Evolutionary conservation across 2,797 vertebrate genomes (phyloP).

Genomic region (Melanogrammus aeglefinus): DNA sequence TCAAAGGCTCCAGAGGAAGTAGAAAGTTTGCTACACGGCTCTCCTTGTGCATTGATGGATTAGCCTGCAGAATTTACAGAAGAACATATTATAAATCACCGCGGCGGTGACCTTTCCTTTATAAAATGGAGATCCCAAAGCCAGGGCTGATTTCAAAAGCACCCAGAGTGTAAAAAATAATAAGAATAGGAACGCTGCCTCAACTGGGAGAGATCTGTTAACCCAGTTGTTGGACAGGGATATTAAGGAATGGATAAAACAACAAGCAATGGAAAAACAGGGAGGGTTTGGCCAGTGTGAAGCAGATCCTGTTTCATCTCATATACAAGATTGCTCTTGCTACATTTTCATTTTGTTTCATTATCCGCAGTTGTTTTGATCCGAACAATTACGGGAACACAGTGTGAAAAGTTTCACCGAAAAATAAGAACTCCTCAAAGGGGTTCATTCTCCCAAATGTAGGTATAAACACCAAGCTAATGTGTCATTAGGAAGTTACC

Average conservation of each 20-base stretch:
- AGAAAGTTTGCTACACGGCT: slow-evolving; percentile 53
- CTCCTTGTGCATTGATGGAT: slow-evolving; percentile 59
- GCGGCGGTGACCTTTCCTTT: slow-evolving; percentile 63
- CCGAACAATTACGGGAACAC: not conserved
- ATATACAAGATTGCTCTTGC: slow-evolving; percentile 33
- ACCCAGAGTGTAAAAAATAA: slow-evolving; percentile 34
- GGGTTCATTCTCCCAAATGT: not conserved
- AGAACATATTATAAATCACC: slow-evolving; percentile 65
- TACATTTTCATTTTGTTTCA: not conserved
- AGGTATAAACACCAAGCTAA: not conserved
- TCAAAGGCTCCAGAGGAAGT: slow-evolving; percentile 33
- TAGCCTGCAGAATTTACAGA: slow-evolving; percentile 62
- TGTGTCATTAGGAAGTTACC: not conserved
- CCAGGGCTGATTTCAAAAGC: slow-evolving; percentile 47
- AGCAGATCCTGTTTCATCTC: slow-evolving; percentile 46
- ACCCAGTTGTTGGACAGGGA: slow-evolving; percentile 44
- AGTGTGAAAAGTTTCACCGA: not conserved
- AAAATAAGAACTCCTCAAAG: not conserved
- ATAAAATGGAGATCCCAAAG: slow-evolving; percentile 64
- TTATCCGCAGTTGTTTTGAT: not conserved
- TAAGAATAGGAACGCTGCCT: slow-evolving; percentile 13
- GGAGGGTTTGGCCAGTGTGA: slow-evolving; percentile 46
- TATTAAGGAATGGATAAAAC: slow-evolving; percentile 47
- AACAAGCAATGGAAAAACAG: slow-evolving; percentile 43
- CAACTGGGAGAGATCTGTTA: slow-evolving; percentile 34